Percentiles rank a stretch among this genome's conserved stretches.
These are phyloP conservation scores for Steatocranus sp. DNA, from an alignment of 2,797 vertebrate species.

Conservation along the genomic window DNA sequence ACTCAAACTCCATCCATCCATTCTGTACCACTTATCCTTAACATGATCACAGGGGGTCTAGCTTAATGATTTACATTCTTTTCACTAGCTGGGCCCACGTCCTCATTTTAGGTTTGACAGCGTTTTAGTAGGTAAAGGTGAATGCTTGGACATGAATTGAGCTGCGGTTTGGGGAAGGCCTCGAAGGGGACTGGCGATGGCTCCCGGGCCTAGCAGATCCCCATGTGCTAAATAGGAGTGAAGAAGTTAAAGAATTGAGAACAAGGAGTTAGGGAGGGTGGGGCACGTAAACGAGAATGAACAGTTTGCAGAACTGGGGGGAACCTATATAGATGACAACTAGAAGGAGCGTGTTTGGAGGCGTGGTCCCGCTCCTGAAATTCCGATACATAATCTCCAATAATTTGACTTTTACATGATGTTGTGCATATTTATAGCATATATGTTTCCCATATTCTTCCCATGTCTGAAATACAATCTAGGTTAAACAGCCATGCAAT, in stretches of 20 bases:
- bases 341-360: not conserved
- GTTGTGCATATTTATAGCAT: not conserved
- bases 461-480: not conserved
- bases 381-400: not conserved
- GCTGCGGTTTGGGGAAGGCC: not conserved
- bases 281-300: accelerated
- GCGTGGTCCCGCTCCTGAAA: accelerated
- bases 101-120: not conserved
- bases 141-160: not conserved
- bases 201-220: not conserved
- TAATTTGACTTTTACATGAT: not conserved
- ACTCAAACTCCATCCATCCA: not conserved
- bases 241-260: not conserved
- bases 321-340: not conserved
- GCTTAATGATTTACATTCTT: not conserved
- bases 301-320: not conserved
- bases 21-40: not conserved
- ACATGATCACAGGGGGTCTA: not conserved
- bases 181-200: not conserved
- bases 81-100: not conserved
- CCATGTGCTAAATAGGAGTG: not conserved
- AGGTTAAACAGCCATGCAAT: not conserved
- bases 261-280: not conserved
- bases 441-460: not conserved
- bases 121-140: not conserved